Conservation (phyloP, 2,888 invertebrate species). For the Plebejus argus region DNA sequence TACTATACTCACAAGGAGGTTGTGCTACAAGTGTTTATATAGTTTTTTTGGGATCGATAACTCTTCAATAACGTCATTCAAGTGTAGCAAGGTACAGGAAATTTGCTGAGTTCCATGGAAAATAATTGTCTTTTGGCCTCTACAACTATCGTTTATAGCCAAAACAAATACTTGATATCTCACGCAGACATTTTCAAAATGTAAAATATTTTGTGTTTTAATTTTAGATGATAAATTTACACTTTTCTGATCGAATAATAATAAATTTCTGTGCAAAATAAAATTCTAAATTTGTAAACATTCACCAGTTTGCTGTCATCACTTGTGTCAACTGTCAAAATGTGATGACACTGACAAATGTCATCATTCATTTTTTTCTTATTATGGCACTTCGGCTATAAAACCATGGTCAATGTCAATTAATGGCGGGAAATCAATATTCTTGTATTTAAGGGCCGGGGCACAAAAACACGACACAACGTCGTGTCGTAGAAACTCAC, state of each 20-base stretch:
- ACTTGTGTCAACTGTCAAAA: background rate
- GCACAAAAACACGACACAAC: no score
- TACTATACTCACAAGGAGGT: no score
- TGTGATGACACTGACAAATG: background rate
- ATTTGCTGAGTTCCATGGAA: slow-evolving; percentile 2
- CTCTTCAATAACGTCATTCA: slow-evolving; percentile 52
- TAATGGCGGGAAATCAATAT: no score
- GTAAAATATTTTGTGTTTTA: background rate
- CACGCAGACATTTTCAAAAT: background rate
- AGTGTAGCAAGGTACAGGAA: slow-evolving; percentile 47
- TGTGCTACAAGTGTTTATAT: slow-evolving; percentile 32
- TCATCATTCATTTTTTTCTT: no score
- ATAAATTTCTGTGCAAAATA: background rate
- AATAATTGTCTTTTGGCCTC: background rate
- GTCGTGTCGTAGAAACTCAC: no score
- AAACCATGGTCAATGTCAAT: no score
- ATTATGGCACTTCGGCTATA: no score
- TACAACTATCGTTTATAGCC: background rate
- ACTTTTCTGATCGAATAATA: background rate
- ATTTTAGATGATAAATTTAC: background rate
- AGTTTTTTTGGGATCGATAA: slow-evolving; percentile 30
- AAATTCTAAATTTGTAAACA: background rate
- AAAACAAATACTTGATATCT: background rate
- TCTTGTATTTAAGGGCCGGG: no score
- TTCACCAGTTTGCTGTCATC: background rate